A percentile compares a stretch with the other conserved stretches of the same genome.
Conservation (phyloP, 2,888 invertebrate species). For the Ethmia dodecea region DNA sequence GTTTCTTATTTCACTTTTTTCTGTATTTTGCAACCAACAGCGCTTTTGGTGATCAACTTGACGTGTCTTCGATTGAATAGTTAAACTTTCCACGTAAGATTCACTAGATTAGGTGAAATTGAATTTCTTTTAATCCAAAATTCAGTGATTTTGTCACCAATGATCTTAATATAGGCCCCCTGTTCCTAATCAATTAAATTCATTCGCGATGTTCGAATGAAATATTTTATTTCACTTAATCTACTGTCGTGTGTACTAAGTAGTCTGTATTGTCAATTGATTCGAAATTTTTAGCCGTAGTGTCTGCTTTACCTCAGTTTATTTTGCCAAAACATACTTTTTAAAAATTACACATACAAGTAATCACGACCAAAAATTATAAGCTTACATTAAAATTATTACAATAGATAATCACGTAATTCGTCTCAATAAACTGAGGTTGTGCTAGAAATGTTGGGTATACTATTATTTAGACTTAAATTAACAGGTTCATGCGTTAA, state of each 20-base stretch:
- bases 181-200: constrained; percentile 66
- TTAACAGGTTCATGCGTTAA: constrained; percentile 35
- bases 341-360: constrained; percentile 26
- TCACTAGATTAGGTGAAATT: constrained; percentile 66
- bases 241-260: constrained; percentile 42
- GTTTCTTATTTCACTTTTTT: constrained; percentile 24
- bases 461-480: constrained; percentile 44
- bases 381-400: neutral
- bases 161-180: constrained; percentile 65
- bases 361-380: constrained; percentile 1
- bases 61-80: constrained; percentile 66
- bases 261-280: constrained; percentile 15
- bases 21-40: constrained; percentile 30
- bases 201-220: constrained; percentile 34
- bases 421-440: constrained; percentile 51
- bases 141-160: constrained; percentile 72
- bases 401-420: constrained; percentile 18
- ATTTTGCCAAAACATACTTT: constrained; percentile 33
- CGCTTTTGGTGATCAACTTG: constrained; percentile 31
- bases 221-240: constrained; percentile 56
- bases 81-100: constrained; percentile 29
- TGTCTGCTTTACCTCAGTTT: constrained; percentile 51
- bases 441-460: constrained; percentile 38
- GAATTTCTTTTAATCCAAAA: constrained; percentile 53
- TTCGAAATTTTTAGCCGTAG: constrained; percentile 19